A percentile compares a stretch with the other conserved stretches of the same genome.
These are phyloP conservation scores for Agrochola litura DNA, from an alignment of 2,888 invertebrate genomes.

Conservation along the genomic window DNA sequence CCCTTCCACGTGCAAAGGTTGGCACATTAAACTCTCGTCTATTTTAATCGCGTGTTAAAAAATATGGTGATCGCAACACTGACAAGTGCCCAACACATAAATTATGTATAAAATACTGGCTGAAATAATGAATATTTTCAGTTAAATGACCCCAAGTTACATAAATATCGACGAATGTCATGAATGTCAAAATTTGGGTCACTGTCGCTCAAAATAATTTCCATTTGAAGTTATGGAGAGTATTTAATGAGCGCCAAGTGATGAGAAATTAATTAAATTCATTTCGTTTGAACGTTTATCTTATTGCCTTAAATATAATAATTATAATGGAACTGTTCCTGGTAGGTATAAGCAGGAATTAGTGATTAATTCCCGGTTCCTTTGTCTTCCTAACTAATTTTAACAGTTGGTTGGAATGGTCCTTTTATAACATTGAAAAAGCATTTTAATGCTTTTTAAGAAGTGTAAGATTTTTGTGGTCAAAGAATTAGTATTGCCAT, in stretches of 20 bases:
- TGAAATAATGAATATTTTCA: conserved; percentile 31
- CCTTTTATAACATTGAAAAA: neutral
- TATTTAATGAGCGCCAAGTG: conserved; percentile 48
- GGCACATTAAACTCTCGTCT: neutral
- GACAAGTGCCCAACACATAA: conserved; percentile 12
- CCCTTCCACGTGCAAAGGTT: no score
- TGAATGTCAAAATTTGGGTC: conserved; percentile 39
- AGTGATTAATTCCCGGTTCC: conserved; percentile 2
- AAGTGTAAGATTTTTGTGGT: no score
- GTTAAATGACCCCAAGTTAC: neutral
- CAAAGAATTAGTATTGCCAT: no score
- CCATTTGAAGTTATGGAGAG: conserved; percentile 42
- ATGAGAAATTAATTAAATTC: conserved; percentile 51
- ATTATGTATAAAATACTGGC: conserved; percentile 11
- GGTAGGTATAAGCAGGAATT: neutral
- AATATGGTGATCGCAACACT: neutral
- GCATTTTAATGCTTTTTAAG: neutral
- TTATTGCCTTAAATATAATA: conserved; percentile 15
- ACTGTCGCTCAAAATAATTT: conserved; percentile 28
- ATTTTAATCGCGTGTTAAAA: neutral
- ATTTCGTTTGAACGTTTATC: conserved; percentile 47
- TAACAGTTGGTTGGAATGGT: neutral
- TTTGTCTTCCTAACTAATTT: neutral
- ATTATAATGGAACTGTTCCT: conserved; percentile 18
- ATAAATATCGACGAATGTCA: conserved; percentile 31